Conservation (phyloP, 1,140 invertebrate genomes). For the Leptinotarsa texana region DNA sequence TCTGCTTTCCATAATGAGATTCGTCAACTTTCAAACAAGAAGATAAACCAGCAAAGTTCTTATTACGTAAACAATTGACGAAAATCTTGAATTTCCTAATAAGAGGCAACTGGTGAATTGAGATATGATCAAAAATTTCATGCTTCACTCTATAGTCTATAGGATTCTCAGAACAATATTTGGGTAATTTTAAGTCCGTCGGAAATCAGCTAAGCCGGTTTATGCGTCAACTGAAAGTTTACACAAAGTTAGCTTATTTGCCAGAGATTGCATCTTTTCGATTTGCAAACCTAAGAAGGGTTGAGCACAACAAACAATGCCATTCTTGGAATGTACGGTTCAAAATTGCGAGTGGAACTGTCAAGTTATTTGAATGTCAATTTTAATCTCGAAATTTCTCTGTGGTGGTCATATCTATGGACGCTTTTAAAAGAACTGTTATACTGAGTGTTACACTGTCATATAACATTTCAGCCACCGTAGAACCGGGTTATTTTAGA, state of each 20-base stretch:
- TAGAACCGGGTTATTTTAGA: too few relatives aligned
- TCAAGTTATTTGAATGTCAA: slow-evolving; percentile 11
- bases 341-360: not conserved
- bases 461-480: not conserved
- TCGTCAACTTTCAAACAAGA: too few relatives aligned
- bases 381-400: slow-evolving; percentile 6
- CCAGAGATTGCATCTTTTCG: slow-evolving; percentile 23
- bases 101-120: not conserved
- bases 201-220: slow-evolving; percentile 11
- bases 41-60: too few relatives aligned
- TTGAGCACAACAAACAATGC: slow-evolving; percentile 10
- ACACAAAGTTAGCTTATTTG: slow-evolving; percentile 15
- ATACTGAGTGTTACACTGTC: not conserved
- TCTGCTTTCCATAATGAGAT: too few relatives aligned
- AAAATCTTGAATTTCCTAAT: not conserved
- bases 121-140: not conserved
- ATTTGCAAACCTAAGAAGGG: slow-evolving; percentile 17
- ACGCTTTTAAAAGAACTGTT: not conserved
- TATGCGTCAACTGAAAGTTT: slow-evolving; percentile 13
- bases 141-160: not conserved
- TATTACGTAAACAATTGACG: too few relatives aligned
- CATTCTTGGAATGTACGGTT: slow-evolving; percentile 2
- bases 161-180: not conserved
- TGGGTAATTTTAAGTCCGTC: slow-evolving; percentile 9
- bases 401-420: slow-evolving; percentile 1